Percentiles rank a stretch among this genome's conserved stretches.
These are phyloP conservation scores for Rhinoderma darwinii DNA, from an alignment of 2,113 vertebrate genomes.

Conservation along the genomic window DNA sequence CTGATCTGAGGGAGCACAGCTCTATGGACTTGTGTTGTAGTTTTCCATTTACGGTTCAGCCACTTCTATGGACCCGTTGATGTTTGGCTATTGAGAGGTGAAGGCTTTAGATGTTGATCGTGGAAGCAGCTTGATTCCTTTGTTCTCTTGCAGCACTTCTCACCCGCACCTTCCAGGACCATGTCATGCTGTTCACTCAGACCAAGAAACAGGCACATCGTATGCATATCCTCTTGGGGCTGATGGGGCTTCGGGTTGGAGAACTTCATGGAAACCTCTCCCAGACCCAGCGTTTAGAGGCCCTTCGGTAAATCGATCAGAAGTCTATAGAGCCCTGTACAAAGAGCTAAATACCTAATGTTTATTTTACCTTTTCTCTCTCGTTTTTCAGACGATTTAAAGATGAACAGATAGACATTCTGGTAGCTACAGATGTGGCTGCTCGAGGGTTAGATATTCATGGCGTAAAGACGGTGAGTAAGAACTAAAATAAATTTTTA, in stretches of 20 bases:
- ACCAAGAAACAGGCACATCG: slow-evolving; percentile 98
- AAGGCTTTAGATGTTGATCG: too few species aligned
- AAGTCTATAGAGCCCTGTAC: neutral
- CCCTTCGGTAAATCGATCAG: slow-evolving; percentile 78
- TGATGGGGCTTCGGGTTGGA: slow-evolving; percentile 91
- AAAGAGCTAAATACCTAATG: neutral
- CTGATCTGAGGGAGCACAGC: neutral
- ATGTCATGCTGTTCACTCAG: slow-evolving; percentile 97
- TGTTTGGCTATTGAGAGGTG: neutral
- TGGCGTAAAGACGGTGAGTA: slow-evolving; percentile 93
- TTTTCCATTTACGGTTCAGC: too few species aligned
- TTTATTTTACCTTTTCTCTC: slow-evolving; percentile 17
- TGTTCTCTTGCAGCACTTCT: slow-evolving; percentile 80
- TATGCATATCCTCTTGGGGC: slow-evolving; percentile 93
- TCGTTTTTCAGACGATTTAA: slow-evolving; percentile 86
- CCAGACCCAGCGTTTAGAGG: slow-evolving; percentile 91
- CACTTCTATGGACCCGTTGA: neutral
- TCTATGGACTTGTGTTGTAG: neutral
- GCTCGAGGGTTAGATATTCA: slow-evolving; percentile 95
- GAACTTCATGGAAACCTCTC: slow-evolving; percentile 96
- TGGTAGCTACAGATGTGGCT: slow-evolving; percentile 96
- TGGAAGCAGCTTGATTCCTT: neutral
- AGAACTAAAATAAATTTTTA: neutral
- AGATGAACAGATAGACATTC: slow-evolving; percentile 95
- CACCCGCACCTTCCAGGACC: slow-evolving; percentile 92